phyloP scores from a whole-genome alignment of 2,113 vertebrate genomes.

The Megaleporinus macrocephalus region DNA sequence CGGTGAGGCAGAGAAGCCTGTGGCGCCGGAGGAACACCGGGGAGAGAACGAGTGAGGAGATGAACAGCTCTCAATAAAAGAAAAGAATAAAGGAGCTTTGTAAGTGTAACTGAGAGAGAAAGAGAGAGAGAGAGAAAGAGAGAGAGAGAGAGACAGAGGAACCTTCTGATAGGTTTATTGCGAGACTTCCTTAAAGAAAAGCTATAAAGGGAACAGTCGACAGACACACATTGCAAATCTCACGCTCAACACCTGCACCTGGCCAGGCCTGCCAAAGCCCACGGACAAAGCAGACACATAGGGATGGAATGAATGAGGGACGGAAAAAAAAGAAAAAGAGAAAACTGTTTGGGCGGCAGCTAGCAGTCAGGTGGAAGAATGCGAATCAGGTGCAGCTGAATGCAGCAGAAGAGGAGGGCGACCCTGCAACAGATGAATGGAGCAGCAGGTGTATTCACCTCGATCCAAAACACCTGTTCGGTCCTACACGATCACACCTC shows the following conservation, averaged over 20 bases:
- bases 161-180: constrained; percentile 22
- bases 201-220: neutral
- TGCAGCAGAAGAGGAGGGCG: constrained; percentile 5
- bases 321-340: constrained; percentile 13
- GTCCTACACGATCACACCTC: neutral
- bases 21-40: neutral
- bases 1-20: constrained; percentile 4
- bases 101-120: neutral
- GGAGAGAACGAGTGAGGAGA: neutral
- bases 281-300: neutral
- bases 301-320: neutral
- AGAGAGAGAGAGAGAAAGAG: too few species aligned
- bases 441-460: neutral
- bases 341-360: neutral
- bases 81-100: neutral
- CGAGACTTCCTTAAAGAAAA: neutral
- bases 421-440: constrained; percentile 12
- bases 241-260: neutral
- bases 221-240: neutral
- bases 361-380: constrained; percentile 38
- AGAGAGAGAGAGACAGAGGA: neutral
- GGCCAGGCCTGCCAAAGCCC: constrained; percentile 3
- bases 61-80: neutral
- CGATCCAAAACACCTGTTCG: neutral
- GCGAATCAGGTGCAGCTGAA: constrained; percentile 29